These are phyloP conservation scores for Struthidea cinerea DNA, from an alignment of 2,113 vertebrate species.

Conservation along the genomic window DNA sequence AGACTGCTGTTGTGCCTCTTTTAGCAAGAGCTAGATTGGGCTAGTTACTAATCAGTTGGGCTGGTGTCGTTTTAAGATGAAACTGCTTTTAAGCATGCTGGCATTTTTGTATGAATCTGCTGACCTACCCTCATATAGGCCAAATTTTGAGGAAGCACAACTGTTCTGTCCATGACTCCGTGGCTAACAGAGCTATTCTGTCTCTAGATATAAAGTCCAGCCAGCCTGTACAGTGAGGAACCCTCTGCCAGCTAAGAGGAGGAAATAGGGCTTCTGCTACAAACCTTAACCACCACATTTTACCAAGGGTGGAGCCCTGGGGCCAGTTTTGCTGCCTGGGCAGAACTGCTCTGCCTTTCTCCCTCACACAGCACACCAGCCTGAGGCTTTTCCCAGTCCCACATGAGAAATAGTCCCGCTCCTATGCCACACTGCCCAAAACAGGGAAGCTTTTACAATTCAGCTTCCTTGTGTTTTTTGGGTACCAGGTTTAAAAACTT, in stretches of 20 bases:
- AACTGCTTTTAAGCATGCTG: not conserved
- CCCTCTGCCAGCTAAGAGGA: not conserved
- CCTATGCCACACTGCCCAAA: too few relatives aligned
- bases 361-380: not conserved
- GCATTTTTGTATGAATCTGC: not conserved
- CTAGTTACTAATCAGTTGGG: not conserved
- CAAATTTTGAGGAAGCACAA: not conserved
- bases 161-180: accelerated
- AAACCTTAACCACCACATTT: not conserved
- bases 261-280: not conserved
- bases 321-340: not conserved
- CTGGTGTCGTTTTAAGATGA: not conserved
- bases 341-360: not conserved
- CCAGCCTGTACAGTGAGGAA: accelerated
- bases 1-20: not conserved
- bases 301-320: not conserved
- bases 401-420: too few relatives aligned
- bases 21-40: not conserved
- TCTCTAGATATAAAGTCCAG: not conserved
- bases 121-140: not conserved
- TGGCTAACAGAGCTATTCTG: not conserved
- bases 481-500: not conserved
- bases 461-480: not conserved
- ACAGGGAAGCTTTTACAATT: not conserved
- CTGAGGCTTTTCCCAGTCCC: too few relatives aligned